Evolutionary conservation across 2,113 vertebrate genomes (phyloP).

Genomic region (Dasyornis broadbenti): DNA sequence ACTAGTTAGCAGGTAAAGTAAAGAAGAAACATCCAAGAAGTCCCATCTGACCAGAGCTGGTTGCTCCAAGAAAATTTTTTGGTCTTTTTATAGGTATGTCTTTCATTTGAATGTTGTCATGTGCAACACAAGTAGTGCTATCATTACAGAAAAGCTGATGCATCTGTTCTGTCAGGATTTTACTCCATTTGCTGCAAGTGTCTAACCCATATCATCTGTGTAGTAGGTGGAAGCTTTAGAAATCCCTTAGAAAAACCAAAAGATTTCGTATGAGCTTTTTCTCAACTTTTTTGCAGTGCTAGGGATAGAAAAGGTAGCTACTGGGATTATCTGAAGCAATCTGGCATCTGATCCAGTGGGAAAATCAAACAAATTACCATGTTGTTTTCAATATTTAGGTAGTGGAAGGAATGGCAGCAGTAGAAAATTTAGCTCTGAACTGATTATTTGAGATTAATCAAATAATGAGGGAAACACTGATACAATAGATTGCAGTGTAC

Average conservation of each 20-base stretch:
- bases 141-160: not conserved
- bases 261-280: not conserved
- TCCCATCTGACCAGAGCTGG: not conserved
- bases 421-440: not conserved
- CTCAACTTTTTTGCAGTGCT: not conserved
- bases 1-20: not conserved
- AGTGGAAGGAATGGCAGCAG: not conserved
- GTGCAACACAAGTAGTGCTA: not conserved
- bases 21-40: not conserved
- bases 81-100: not conserved
- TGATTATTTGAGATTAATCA: not conserved
- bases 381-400: not conserved
- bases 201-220: not conserved
- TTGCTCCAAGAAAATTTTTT: not conserved
- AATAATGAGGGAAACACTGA: not conserved
- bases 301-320: not conserved
- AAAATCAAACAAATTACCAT: not conserved
- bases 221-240: not conserved
- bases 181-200: not conserved
- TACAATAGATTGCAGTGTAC: not conserved
- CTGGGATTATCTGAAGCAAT: not conserved
- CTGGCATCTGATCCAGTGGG: not conserved
- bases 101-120: not conserved
- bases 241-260: not conserved
- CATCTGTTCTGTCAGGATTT: not conserved